Percentiles rank a stretch among this genome's conserved stretches.
These are phyloP conservation scores for Hermatobates lingyangjiaoensis DNA, from an alignment of 1,140 invertebrate genomes.

Conservation along the genomic window DNA sequence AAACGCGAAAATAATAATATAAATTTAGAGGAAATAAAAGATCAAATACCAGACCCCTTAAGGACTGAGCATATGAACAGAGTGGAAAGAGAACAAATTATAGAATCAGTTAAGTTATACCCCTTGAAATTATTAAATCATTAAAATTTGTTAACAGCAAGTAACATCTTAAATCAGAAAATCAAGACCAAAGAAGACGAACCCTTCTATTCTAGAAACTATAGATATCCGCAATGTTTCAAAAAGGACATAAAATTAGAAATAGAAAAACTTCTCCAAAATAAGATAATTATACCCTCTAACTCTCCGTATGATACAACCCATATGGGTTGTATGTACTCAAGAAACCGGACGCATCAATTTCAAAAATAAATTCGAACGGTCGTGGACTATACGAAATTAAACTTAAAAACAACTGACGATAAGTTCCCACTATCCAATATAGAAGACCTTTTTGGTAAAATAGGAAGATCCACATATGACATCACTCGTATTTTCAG, in stretches of 20 bases:
- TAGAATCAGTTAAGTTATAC: too few species aligned
- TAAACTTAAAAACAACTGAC: constrained; percentile 12
- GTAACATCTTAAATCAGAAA: too few species aligned
- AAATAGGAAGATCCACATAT: constrained; percentile 4
- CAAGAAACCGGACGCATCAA: constrained; percentile 16
- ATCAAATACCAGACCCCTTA: too few species aligned
- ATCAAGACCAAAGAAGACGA: background rate
- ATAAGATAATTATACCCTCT: background rate
- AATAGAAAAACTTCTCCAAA: background rate
- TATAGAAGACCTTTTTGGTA: constrained; percentile 2
- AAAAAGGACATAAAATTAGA: background rate
- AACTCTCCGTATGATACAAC: constrained; percentile 10
- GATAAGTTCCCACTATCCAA: constrained; percentile 5
- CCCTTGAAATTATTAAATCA: too few species aligned
- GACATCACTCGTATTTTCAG: too few species aligned
- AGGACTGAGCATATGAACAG: too few species aligned
- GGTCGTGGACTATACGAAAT: constrained; percentile 16
- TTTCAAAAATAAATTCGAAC: constrained; percentile 14
- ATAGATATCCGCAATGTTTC: background rate
- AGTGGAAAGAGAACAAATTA: too few species aligned
- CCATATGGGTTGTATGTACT: constrained; percentile 14
- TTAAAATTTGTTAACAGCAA: too few species aligned
- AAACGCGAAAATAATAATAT: too few species aligned
- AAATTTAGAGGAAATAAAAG: too few species aligned
- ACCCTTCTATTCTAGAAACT: background rate